phyloP scores from a whole-genome alignment of 2,888 invertebrate species.

The Euplexia lucipara region DNA sequence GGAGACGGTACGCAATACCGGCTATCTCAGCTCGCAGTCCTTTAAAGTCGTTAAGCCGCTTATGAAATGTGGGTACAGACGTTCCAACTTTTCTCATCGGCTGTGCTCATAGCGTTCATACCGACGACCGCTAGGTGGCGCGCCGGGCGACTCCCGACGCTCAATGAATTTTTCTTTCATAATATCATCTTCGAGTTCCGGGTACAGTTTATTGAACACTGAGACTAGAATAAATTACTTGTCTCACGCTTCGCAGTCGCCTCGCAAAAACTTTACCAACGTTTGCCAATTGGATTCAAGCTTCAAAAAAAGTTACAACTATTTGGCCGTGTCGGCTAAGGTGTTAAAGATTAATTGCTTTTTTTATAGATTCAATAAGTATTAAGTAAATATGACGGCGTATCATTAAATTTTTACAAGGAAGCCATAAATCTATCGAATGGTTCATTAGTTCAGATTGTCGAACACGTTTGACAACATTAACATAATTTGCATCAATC shows the following conservation, averaged over 20 bases:
- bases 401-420: slow-evolving; percentile 58
- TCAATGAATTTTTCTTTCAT: slow-evolving; percentile 69
- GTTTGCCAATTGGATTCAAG: slow-evolving; percentile 17
- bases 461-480: slow-evolving; percentile 59
- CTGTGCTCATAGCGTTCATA: slow-evolving; percentile 59
- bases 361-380: slow-evolving; percentile 46
- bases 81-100: slow-evolving; percentile 83
- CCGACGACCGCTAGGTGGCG: slow-evolving; percentile 43
- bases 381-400: slow-evolving; percentile 42
- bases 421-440: slow-evolving; percentile 62
- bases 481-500: slow-evolving; percentile 61
- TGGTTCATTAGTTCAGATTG: slow-evolving; percentile 53
- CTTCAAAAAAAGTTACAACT: slow-evolving; percentile 45
- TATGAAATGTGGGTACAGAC: slow-evolving; percentile 83
- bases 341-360: slow-evolving; percentile 45
- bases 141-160: slow-evolving; percentile 38
- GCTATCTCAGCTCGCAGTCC: slow-evolving; percentile 80
- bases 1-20: slow-evolving; percentile 78
- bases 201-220: slow-evolving; percentile 63
- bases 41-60: slow-evolving; percentile 85
- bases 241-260: slow-evolving; percentile 54
- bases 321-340: slow-evolving; percentile 44
- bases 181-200: slow-evolving; percentile 65
- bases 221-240: slow-evolving; percentile 54
- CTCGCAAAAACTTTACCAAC: slow-evolving; percentile 51